Base-by-base conservation (phyloP, 1,140 invertebrate species). In the Temnothorax curvispinosus region DNA sequence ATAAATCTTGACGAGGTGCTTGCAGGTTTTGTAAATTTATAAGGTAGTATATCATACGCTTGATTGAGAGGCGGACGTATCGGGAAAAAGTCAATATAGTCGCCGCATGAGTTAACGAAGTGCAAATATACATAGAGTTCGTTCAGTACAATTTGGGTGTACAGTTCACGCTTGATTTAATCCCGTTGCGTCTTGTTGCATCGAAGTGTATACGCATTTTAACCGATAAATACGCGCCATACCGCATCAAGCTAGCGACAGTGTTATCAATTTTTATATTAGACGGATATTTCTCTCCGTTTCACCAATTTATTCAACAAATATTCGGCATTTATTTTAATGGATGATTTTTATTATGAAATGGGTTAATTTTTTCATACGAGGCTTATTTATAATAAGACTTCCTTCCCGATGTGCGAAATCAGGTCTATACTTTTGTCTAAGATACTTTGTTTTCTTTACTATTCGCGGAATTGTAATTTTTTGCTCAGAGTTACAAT, bases 101-200 rank as follows among this genome's bases (percentile, higher is more conserved):
- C 11, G 5, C n/a, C 52, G 18, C 35, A 44, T n/a, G 21, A 72
- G 5, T 13, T 72, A 82, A 81, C 52, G 38, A 72, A 82, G 38
- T 44, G 7, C 27, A 69, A 72, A 82, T 82, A 82, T 82, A 7
- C 18, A 44, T 47, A 32, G 5, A 44, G 15, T n/a, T 71, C 6
- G 32, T 21, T 18, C 38, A 27, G 38, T 21, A 72, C 18, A 58
- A 72, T 72, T 82, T 47, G 38, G 13, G 0, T 2, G 32, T 35
- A 21, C 67, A 81, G 13, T 72, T 82, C 18, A 38, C 18, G 52
- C 27, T 72, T 27, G 27, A 11, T 82, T 35, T 9, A 21, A 58
- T 21, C 9, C 11, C 7, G 60, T 2, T 52, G 32, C n/a, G 32
- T 13, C 47, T 80, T 69, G 77, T 27, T 69, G 62, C 62, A 44